These are phyloP conservation scores for Montipora efflorescens DNA, from an alignment of 64 coral and sea anemone genomes.

Conservation along the genomic window DNA sequence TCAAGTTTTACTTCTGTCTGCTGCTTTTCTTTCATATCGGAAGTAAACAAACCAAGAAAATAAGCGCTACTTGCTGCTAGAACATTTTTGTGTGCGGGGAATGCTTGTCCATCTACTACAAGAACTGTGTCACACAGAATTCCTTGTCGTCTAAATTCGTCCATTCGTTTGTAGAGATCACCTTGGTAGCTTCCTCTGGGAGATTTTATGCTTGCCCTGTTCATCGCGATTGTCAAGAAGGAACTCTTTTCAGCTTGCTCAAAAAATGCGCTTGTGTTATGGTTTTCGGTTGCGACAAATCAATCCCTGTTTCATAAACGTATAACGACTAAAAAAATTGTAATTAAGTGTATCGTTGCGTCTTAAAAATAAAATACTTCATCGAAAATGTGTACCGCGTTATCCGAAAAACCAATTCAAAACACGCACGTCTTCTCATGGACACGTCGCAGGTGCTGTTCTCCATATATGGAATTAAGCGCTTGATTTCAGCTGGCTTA, in stretches of 20 bases:
- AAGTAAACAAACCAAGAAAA: conserved; percentile 95
- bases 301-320: neutral
- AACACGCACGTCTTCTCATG: neutral
- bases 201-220: neutral
- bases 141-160: conserved; percentile 80
- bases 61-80: conserved; percentile 83
- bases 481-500: conserved; percentile 17
- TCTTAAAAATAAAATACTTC: neutral
- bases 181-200: conserved; percentile 46
- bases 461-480: conserved; percentile 37
- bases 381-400: neutral
- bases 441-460: conserved; percentile 42
- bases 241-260: neutral
- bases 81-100: conserved; percentile 83
- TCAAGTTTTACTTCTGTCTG: conserved; percentile 74
- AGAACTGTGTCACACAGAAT: conserved; percentile 80
- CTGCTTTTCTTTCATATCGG: conserved; percentile 84
- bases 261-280: neutral
- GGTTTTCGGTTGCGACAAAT: neutral
- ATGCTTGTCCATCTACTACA: conserved; percentile 72
- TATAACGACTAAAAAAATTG: neutral
- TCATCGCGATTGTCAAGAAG: neutral
- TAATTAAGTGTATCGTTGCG: neutral
- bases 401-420: conserved; percentile 10
- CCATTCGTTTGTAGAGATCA: conserved; percentile 65